These are phyloP conservation scores for Noctua janthe DNA, from an alignment of 2,888 invertebrate genomes.

Conservation along the genomic window DNA sequence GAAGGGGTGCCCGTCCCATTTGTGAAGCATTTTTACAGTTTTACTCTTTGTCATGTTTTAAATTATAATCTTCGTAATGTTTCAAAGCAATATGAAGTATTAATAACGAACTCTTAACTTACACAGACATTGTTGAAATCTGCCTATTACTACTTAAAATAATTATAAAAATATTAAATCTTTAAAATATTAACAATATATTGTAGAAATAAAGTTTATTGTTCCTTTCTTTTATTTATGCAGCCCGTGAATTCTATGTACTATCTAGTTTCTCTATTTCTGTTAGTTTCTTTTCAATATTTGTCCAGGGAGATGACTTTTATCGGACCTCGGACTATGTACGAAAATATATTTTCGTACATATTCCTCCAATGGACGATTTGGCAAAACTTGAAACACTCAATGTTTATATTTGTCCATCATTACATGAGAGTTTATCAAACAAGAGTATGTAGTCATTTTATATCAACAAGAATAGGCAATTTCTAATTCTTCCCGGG, in stretches of 20 bases:
- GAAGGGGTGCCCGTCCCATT: conserved; percentile 68
- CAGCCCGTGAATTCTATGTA: conserved; percentile 34
- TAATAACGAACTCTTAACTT: background rate
- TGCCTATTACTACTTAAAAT: too few relatives aligned
- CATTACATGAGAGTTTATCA: conserved; percentile 59
- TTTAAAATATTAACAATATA: background rate
- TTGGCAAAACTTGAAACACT: conserved; percentile 65
- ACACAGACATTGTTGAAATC: background rate
- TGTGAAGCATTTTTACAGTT: conserved; percentile 10
- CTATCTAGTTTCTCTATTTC: conserved; percentile 75
- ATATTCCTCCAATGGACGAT: conserved; percentile 74
- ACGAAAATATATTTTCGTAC: conserved; percentile 80
- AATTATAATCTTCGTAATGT: background rate
- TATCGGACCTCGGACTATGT: conserved; percentile 84
- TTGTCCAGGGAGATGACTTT: conserved; percentile 87
- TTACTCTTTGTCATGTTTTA: background rate
- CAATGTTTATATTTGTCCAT: conserved; percentile 66
- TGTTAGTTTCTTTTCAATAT: conserved; percentile 78
- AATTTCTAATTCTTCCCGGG: background rate
- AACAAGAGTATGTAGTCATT: conserved; percentile 6
- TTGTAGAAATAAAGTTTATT: conserved; percentile 19
- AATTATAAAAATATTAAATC: background rate
- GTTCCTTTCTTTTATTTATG: conserved; percentile 17
- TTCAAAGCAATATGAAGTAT: background rate
- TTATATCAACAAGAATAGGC: background rate